Conservation (phyloP, 2,888 invertebrate species). For the Octonoba sinensis region DNA sequence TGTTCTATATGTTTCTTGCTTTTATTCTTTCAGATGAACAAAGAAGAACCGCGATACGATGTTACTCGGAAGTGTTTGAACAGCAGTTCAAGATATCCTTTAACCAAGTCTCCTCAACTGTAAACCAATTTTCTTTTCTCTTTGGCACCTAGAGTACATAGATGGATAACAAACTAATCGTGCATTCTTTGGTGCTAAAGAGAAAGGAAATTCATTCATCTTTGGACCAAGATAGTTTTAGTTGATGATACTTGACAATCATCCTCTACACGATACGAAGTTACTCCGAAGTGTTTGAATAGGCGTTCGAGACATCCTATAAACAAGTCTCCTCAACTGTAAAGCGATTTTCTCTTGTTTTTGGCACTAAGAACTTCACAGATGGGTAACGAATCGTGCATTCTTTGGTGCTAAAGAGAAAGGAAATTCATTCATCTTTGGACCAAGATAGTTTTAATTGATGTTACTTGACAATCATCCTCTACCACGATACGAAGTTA, state of each 20-base stretch:
- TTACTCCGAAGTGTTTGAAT: no score
- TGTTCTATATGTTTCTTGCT: no score
- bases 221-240: constrained; percentile 1
- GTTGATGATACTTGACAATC: not conserved
- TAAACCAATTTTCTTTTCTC: constrained; percentile 67
- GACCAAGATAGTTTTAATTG: not conserved
- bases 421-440: constrained; percentile 67
- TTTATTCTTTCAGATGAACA: no score
- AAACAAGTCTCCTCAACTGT: not conserved
- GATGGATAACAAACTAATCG: constrained; percentile 76
- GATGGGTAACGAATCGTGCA: constrained; percentile 77
- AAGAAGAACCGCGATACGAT: no score
- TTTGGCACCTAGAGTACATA: constrained; percentile 81
- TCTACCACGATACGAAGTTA: no score
- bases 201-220: constrained; percentile 70
- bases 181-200: constrained; percentile 79
- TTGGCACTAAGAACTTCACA: constrained; percentile 82
- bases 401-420: constrained; percentile 79
- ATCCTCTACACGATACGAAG: no score
- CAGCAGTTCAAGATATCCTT: no score
- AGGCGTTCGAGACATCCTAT: no score
- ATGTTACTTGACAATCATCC: no score
- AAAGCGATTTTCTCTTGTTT: constrained; percentile 69
- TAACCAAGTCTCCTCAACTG: not conserved
- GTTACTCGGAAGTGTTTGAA: no score